Evolutionary conservation across 2,888 invertebrate genomes (phyloP).

Genomic region (Thecophora atra): DNA sequence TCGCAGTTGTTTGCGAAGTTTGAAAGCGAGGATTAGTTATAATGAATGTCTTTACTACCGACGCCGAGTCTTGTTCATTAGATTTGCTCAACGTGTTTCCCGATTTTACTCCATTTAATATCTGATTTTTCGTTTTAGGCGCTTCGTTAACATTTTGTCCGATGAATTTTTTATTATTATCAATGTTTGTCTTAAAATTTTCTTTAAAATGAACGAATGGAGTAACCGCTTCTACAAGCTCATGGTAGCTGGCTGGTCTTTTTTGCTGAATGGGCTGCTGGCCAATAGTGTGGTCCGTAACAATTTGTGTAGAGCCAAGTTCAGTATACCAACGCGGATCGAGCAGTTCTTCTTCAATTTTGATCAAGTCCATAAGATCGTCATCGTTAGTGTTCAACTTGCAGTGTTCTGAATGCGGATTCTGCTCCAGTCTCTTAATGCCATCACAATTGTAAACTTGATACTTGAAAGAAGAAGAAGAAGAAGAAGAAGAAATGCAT

Average conservation of each 20-base stretch:
- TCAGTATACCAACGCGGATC: constrained; percentile 59
- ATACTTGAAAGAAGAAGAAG: too few relatives aligned
- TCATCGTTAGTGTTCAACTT: constrained; percentile 21
- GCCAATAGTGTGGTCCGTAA: not conserved
- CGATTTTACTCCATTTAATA: constrained; percentile 7
- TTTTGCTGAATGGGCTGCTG: not conserved
- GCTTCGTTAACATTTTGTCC: not conserved
- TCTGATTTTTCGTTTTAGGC: constrained; percentile 20
- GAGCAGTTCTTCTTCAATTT: constrained; percentile 55
- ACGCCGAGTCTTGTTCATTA: not conserved
- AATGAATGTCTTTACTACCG: not conserved
- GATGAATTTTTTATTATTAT: not conserved
- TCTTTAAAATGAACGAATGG: constrained; percentile 54
- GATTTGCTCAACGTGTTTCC: not conserved
- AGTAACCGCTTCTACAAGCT: constrained; percentile 45
- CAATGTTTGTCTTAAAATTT: constrained; percentile 45
- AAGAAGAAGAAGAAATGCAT: too few relatives aligned
- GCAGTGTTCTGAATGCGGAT: not conserved
- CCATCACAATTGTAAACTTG: constrained; percentile 53
- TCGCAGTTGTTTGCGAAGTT: not conserved
- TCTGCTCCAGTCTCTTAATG: constrained; percentile 41
- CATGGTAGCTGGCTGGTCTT: constrained; percentile 40
- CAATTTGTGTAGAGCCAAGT: constrained; percentile 21
- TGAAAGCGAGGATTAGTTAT: not conserved
- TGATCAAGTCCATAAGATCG: constrained; percentile 50